Conservation (phyloP, 2,888 invertebrate species). For the Polydesmus complanatus region DNA sequence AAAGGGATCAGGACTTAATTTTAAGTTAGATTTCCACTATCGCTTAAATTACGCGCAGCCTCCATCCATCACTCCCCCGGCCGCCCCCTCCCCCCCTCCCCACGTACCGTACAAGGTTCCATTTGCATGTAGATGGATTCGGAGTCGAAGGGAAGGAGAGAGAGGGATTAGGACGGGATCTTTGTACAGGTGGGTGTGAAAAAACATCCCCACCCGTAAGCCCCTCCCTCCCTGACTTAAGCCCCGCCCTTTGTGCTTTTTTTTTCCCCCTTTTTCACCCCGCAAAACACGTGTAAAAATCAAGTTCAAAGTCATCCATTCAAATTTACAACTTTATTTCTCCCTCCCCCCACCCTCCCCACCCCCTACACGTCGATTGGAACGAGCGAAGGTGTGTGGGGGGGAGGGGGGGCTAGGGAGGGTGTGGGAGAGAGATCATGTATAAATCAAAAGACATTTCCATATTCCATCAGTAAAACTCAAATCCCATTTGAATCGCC, state of each 20-base stretch:
- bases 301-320: background rate
- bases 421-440: background rate
- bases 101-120: background rate
- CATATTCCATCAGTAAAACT: background rate
- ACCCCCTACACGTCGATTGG: too few species aligned
- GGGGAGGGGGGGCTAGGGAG: background rate
- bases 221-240: too few species aligned
- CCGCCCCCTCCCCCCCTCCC: background rate
- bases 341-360: too few species aligned
- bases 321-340: background rate
- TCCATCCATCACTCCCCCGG: background rate
- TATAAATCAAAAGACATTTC: background rate
- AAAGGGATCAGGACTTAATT: background rate
- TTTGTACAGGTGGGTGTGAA: background rate
- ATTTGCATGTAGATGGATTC: background rate
- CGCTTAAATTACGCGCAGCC: background rate
- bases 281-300: background rate
- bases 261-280: too few species aligned
- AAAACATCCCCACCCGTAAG: too few species aligned
- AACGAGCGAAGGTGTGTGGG: background rate
- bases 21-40: background rate
- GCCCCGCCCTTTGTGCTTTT: too few species aligned
- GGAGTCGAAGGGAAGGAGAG: background rate
- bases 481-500: background rate
- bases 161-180: background rate